These are phyloP conservation scores for Chymomyza caudatula DNA, from an alignment of 2,888 invertebrate species.

Conservation along the genomic window DNA sequence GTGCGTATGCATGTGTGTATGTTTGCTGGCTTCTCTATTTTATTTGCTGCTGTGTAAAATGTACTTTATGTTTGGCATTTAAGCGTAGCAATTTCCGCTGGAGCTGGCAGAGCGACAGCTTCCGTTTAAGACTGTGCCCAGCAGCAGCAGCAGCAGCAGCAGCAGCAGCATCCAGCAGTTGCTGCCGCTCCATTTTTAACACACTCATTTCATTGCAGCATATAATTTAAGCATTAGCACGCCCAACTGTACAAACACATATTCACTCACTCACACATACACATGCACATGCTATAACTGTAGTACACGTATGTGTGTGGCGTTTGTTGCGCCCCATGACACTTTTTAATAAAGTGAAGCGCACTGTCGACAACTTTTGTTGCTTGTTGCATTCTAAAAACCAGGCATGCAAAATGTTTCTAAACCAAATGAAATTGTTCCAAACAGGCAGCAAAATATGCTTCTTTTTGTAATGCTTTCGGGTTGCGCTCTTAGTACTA, in stretches of 20 bases:
- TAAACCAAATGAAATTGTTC: background rate
- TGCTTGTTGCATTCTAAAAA: conserved; percentile 43
- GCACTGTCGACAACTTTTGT: conserved; percentile 22
- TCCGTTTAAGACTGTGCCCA: conserved; percentile 34
- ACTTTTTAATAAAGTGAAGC: conserved; percentile 50
- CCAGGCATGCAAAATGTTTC: conserved; percentile 7
- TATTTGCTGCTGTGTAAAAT: conserved; percentile 38
- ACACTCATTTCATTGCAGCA: conserved; percentile 41
- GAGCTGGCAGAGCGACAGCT: conserved; percentile 60
- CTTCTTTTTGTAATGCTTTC: no score
- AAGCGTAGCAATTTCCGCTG: conserved; percentile 74
- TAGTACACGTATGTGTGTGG: background rate
- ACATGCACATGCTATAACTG: conserved; percentile 10
- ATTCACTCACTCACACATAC: background rate
- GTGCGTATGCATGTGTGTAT: conserved; percentile 10
- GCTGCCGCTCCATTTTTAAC: background rate
- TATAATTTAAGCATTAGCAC: conserved; percentile 61
- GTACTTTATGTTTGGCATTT: conserved; percentile 70
- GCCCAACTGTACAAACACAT: conserved; percentile 15
- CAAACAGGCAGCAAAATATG: no score
- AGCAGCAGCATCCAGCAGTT: conserved; percentile 25
- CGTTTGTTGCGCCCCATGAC: conserved; percentile 44
- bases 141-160: conserved; percentile 33
- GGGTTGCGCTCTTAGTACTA: no score
- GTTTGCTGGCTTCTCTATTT: conserved; percentile 17